phyloP scores from a whole-genome alignment of 1,140 invertebrate genomes.

The Drosophila melanica region DNA sequence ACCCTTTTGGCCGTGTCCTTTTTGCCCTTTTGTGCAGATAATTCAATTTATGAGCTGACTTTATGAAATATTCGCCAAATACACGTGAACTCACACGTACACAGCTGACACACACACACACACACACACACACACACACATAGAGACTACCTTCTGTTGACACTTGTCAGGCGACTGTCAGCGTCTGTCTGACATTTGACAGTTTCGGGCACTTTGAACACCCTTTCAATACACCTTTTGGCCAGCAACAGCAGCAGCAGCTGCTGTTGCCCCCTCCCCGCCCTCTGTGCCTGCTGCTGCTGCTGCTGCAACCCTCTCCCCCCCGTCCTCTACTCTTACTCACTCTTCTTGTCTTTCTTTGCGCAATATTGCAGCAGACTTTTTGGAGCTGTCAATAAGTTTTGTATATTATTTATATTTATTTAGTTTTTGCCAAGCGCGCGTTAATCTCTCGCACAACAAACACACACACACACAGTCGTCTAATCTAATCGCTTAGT shows the following conservation, averaged over 20 bases:
- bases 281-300: conserved; percentile 4
- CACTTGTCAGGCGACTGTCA: conserved; percentile 76
- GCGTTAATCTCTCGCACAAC: conserved; percentile 34
- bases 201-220: conserved; percentile 56
- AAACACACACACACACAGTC: conserved; percentile 2
- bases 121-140: conserved; percentile 13
- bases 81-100: conserved; percentile 32
- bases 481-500: conserved; percentile 74
- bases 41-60: conserved; percentile 60
- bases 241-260: conserved; percentile 27
- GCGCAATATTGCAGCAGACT: conserved; percentile 65
- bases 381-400: conserved; percentile 74
- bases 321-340: neutral
- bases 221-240: conserved; percentile 55
- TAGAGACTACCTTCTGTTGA: conserved; percentile 62
- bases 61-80: conserved; percentile 55
- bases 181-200: conserved; percentile 71
- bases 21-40: conserved; percentile 50
- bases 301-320: conserved; percentile 30
- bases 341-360: neutral
- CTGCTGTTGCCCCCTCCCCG: conserved; percentile 13
- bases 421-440: conserved; percentile 30
- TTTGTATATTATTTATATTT: conserved; percentile 48
- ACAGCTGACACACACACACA: conserved; percentile 15
- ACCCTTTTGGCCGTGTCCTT: conserved; percentile 46